Evolutionary conservation across 2,113 vertebrate species (phyloP), one percentile per base, ranked within the genome.

Genomic region (Miniopterus natalensis): DNA sequence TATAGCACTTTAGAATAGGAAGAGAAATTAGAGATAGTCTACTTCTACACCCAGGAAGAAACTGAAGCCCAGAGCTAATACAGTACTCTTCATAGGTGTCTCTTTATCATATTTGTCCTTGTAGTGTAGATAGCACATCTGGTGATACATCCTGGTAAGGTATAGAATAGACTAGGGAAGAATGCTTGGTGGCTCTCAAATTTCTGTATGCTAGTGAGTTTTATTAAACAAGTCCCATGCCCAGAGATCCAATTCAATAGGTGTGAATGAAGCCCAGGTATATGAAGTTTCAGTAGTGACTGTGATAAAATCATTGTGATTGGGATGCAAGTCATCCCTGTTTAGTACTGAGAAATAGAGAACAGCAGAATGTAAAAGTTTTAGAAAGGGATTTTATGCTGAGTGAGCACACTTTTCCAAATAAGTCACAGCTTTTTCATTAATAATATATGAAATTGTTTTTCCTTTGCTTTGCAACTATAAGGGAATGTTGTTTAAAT

Each of bases 21-120:
- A 81, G 42, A 94, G 25, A 90, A 80, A 96, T 61, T 31, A 65
- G 13, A 81, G 18, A 71, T 88, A 25, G 68, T 80, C 6, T 65
- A 23, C 40, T 79, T 65, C 31, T 3, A 87, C 4, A 59, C 15
- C 18, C 23, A 36, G 0, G 47, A 92, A 66, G 47, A 95, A 78
- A 55, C 3, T 29, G 31, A 91, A 77, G 25, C 29, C 12, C 27
- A 90, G 18, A 61, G 15, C 7, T 80, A 70, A 49, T 18, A 49
- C 0, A 61, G 53, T 11, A 23, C 1, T 27, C 7, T 66, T 8
- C 8, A 14, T 45, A 95, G 59, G 27, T 45, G 6, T 42, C 59
- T 36, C 6, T 88, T 63, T 42, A 12, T 51, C 17, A 13, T 23
- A 61, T 84, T 57, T 89, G 31, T 6, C 12, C 20, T 49, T 12